Evolutionary conservation across 2,113 vertebrate genomes (phyloP), one percentile per base, ranked within the genome.

Genomic region (Panthera uncia): DNA sequence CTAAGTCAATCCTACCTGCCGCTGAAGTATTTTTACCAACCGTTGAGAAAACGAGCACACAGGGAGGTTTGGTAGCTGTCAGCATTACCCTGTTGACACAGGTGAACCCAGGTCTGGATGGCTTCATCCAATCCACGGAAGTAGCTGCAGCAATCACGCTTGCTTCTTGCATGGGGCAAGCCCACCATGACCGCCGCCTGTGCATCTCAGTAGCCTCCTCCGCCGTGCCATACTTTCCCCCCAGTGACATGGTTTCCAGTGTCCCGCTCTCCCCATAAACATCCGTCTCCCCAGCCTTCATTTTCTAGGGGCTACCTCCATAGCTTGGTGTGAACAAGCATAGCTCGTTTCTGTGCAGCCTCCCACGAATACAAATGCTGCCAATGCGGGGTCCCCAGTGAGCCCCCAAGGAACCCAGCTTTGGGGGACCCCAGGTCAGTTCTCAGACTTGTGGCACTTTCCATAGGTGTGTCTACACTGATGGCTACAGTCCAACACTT

Each of bases 181-280:
- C 48, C 73, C 33, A 10, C 1, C 0, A 0, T 2, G 48, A 8
- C 19, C 0, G 0, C 74, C 41, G 7, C 13, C 71, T 5, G 1
- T 1, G 7, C 0, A 38, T 8, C 55, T 66, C n/a, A 4, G 1
- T 4, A 8, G 4, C 41, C 18, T 21, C 31, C 1, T 1, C 18
- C 23, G 0, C 15, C 4, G 14, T 3, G 5, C 52, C 19, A 4
- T 0, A 1, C 41, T 65, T 78, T 15, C 29, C 33, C 21, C 3
- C 7, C 7, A 31, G 13, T 16, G 27, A 45, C 18, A 0, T 6
- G 2, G 13, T 31, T 68, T 25, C 79, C 21, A 14, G 4, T 9
- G 50, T 9, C 14, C 15, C 5, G 1, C 18, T 45, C 29, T n/a
- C 55, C 21, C 41, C 14, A 0, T 29, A 61, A 48, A 79, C 63